Percentiles rank a stretch among this genome's conserved stretches.
phyloP scores from a whole-genome alignment of 2,888 invertebrate genomes.

The Andrena marginata region DNA sequence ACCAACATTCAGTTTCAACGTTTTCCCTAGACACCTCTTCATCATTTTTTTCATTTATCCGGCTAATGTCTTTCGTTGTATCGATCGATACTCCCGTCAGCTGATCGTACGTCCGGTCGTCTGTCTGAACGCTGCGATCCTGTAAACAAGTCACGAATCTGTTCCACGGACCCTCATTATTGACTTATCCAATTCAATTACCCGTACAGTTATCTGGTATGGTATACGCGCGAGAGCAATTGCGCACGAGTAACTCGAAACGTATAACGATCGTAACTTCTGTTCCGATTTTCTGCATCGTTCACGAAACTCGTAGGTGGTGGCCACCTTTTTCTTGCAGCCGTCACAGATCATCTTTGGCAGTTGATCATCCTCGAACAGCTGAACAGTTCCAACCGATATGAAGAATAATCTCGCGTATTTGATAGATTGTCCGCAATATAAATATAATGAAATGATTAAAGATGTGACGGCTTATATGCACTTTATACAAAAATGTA shows the following conservation, averaged over 20 bases:
- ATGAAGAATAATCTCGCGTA: not conserved
- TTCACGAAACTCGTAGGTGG: constrained; percentile 56
- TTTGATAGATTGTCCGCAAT: not conserved
- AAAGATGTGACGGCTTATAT: not conserved
- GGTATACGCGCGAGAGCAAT: too few relatives aligned
- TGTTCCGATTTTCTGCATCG: constrained; percentile 61
- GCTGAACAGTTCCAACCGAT: constrained; percentile 34
- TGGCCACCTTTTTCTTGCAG: constrained; percentile 52
- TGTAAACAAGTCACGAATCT: not conserved
- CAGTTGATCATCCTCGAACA: constrained; percentile 50
- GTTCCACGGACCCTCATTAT: not conserved
- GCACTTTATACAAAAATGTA: too few relatives aligned
- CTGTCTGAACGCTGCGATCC: not conserved
- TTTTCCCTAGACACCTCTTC: not conserved
- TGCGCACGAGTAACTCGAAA: not conserved
- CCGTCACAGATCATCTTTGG: constrained; percentile 63
- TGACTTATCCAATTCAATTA: not conserved
- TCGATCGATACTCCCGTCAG: not conserved
- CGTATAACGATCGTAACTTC: constrained; percentile 40
- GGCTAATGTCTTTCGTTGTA: not conserved
- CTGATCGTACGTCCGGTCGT: not conserved
- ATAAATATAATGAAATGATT: not conserved
- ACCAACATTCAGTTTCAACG: too few relatives aligned
- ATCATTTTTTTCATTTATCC: not conserved
- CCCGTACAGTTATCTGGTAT: not conserved